Base-by-base conservation (phyloP, 2,888 invertebrate species). In the Scrobipalpa costella region DNA sequence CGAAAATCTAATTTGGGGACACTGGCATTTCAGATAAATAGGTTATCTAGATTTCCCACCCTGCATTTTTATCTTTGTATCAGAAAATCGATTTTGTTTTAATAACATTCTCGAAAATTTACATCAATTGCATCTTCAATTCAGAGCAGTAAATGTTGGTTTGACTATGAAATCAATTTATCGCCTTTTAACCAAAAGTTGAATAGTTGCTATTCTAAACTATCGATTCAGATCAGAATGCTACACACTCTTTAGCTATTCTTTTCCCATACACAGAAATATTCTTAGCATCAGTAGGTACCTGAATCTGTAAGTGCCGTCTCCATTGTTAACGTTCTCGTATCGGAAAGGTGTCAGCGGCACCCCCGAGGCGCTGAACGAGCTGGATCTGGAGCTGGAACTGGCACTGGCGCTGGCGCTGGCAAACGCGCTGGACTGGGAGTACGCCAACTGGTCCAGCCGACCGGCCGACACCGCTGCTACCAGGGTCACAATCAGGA, bases 241-340 rank as follows among this genome's bases (percentile, higher is more conserved):
- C n/a, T n/a, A n/a, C n/a, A n/a, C n/a, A n/a, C n/a, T n/a, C n/a
- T n/a, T n/a, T n/a, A n/a, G n/a, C n/a, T n/a, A n/a, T n/a, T n/a
- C n/a, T n/a, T n/a, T n/a, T n/a, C n/a, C n/a, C n/a, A n/a, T n/a
- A n/a, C n/a, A n/a, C n/a, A n/a, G n/a, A n/a, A n/a, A n/a, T n/a
- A n/a, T n/a, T n/a, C n/a, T n/a, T n/a, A n/a, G n/a, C n/a, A 27
- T 27, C 27, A 27, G n/a, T 7, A 21, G 21, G 2, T 71, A 94
- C 94, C 93, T 94, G 83, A 93, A 94, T 67, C 92, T 92, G 75
- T 95, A 95, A 74, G 87, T 93, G 68, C 94, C 94, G 71, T 92
- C 92, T 64, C 92, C 92, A 72, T 93, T 93, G 77, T 93, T 93
- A 67, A 87, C 86, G 73, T 92, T 93, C 66, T 92, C 92, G 73